phyloP scores from a whole-genome alignment of 2,113 vertebrate species.

The Catharus fuscescens region DNA sequence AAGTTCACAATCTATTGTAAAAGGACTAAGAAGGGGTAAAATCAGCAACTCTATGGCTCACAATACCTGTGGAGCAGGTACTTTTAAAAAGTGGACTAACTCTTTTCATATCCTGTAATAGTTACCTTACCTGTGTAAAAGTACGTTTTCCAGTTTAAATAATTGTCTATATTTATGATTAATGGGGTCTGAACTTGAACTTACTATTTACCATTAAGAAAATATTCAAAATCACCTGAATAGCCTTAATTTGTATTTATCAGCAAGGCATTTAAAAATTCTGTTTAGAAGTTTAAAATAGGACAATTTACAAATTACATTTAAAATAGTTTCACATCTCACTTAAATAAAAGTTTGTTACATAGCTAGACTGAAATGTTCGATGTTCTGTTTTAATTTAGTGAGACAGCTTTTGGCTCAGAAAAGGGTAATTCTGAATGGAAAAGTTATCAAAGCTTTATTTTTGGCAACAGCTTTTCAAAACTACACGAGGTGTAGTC shows the following conservation, averaged over 20 bases:
- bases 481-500: background rate
- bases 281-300: background rate
- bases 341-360: background rate
- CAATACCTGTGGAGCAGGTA: background rate
- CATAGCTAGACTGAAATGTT: background rate
- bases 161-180: background rate
- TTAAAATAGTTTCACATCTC: background rate
- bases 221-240: background rate
- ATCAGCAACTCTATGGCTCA: background rate
- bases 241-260: background rate
- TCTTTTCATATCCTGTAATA: background rate
- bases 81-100: background rate
- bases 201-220: background rate
- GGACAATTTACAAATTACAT: background rate
- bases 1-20: background rate
- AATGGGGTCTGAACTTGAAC: background rate
- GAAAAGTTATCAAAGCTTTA: background rate
- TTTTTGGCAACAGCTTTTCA: constrained; percentile 6
- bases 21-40: constrained; percentile 3
- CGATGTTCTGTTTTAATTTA: background rate
- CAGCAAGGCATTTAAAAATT: background rate
- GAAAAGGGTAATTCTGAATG: background rate
- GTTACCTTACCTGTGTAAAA: background rate
- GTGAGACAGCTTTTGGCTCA: background rate
- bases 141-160: background rate